phyloP scores from a whole-genome alignment of 2,888 invertebrate genomes.

The Leptopilina drosophilae region DNA sequence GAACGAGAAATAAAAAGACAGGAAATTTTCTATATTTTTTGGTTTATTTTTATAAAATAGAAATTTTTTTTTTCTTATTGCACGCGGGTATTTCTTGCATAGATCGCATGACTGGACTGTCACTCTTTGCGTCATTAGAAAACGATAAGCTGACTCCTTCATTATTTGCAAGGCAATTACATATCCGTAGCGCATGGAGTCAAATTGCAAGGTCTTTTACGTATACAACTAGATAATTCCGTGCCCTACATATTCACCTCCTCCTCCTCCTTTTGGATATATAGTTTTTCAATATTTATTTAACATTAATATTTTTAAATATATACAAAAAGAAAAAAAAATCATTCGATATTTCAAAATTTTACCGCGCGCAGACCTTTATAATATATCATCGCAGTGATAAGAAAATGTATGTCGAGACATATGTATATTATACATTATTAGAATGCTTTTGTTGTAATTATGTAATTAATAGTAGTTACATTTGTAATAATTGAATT shows the following conservation, averaged over 20 bases:
- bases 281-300: slow-evolving; percentile 15
- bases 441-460: no score
- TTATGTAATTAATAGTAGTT: no score
- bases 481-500: no score
- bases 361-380: neutral
- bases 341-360: neutral
- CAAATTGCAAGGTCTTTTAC: slow-evolving; percentile 56
- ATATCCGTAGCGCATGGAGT: slow-evolving; percentile 53
- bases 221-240: slow-evolving; percentile 55
- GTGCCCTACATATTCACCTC: slow-evolving; percentile 54
- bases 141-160: slow-evolving; percentile 61
- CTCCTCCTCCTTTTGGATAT: neutral
- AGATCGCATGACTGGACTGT: slow-evolving; percentile 55
- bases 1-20: no score
- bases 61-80: slow-evolving; percentile 7
- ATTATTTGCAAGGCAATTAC: slow-evolving; percentile 64
- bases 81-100: slow-evolving; percentile 45
- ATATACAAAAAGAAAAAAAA: neutral
- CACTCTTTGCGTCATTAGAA: slow-evolving; percentile 60
- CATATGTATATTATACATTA: no score
- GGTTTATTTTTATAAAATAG: neutral
- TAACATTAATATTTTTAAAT: neutral
- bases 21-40: neutral
- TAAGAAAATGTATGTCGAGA: no score
- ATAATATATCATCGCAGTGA: no score